Conservation (phyloP, 2,888 invertebrate species). For the Onthophagus sagittarius region DNA sequence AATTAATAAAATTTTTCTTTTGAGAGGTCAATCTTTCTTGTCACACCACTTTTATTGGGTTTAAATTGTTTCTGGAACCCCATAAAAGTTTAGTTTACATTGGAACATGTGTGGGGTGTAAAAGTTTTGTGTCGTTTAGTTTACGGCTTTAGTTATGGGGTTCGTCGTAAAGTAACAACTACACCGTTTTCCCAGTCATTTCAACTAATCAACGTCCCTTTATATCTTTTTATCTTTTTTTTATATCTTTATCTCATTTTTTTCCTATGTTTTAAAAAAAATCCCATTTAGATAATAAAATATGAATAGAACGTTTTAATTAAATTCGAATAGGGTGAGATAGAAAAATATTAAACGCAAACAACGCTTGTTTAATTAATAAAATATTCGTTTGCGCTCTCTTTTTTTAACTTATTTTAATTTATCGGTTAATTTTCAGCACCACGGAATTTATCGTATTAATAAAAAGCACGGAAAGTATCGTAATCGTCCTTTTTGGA, state of each 20-base stretch:
- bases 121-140: neutral
- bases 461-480: neutral
- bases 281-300: no score
- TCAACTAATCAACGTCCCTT: neutral
- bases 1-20: neutral
- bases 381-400: neutral
- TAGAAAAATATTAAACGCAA: neutral
- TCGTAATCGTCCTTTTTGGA: neutral
- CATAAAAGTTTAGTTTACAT: neutral
- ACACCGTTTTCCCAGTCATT: neutral
- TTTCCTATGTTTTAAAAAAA: no score
- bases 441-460: neutral
- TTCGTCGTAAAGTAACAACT: neutral
- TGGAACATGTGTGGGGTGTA: neutral
- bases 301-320: no score
- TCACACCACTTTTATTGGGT: neutral
- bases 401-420: neutral
- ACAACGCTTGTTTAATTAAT: neutral
- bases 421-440: neutral
- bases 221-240: neutral
- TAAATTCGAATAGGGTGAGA: neutral
- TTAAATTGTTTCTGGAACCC: neutral
- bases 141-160: neutral
- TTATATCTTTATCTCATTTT: no score
- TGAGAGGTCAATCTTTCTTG: neutral